phyloP scores from a whole-genome alignment of 1,140 invertebrate genomes.

The Aphelenchoides besseyi region DNA sequence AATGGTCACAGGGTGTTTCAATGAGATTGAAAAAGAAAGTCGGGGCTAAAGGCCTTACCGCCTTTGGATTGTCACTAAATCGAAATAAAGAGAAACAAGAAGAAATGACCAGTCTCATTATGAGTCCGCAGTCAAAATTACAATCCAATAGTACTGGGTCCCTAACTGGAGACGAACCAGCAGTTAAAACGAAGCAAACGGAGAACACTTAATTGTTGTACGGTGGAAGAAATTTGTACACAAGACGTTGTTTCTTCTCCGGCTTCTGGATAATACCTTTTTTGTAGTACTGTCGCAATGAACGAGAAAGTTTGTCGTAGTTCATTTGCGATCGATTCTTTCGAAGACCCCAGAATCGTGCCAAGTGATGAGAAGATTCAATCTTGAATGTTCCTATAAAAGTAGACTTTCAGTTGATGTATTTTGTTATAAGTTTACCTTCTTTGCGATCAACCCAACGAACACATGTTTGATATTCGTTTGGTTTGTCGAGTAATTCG shows the following conservation, averaged over 20 bases:
- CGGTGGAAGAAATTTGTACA: slow-evolving; percentile 82
- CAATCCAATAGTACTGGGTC: not conserved
- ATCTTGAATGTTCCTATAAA: slow-evolving; percentile 86
- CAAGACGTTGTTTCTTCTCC: slow-evolving; percentile 89
- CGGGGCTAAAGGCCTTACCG: slow-evolving; percentile 18
- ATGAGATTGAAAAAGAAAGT: too few relatives aligned
- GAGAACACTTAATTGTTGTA: slow-evolving; percentile 45
- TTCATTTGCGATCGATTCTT: slow-evolving; percentile 99
- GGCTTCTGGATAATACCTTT: slow-evolving; percentile 99
- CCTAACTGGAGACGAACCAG: not conserved
- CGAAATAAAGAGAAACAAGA: not conserved
- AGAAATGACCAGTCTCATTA: slow-evolving; percentile 5
- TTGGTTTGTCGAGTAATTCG: slow-evolving; percentile 81
- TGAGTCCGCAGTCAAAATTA: slow-evolving; percentile 10
- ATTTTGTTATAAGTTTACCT: slow-evolving; percentile 64
- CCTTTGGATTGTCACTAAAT: not conserved
- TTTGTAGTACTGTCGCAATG: slow-evolving; percentile 98
- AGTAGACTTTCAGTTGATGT: too few relatives aligned
- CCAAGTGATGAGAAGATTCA: slow-evolving; percentile 92
- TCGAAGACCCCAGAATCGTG: slow-evolving; percentile 87
- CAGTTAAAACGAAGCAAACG: slow-evolving; percentile 3
- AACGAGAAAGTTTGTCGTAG: slow-evolving; percentile 95
- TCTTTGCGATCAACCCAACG: slow-evolving; percentile 88
- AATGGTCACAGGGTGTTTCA: too few relatives aligned
- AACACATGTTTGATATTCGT: slow-evolving; percentile 83